These are phyloP conservation scores for Cordilura impudica DNA, from an alignment of 2,888 invertebrate genomes.

Conservation along the genomic window DNA sequence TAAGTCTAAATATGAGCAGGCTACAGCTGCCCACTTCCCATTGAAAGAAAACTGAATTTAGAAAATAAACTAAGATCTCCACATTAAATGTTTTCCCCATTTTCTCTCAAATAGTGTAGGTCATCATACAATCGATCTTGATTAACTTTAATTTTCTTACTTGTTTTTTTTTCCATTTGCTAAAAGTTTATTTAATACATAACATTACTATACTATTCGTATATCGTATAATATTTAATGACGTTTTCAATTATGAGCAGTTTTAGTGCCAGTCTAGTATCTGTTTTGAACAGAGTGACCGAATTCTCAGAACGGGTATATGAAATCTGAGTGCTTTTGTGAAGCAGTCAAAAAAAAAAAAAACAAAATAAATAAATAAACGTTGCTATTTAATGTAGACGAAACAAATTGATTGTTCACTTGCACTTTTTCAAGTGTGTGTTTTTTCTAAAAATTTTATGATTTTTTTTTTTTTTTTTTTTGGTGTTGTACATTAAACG, in stretches of 20 bases:
- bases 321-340: constrained; percentile 25
- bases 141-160: neutral
- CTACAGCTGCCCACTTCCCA: too few species aligned
- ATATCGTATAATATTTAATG: constrained; percentile 47
- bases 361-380: neutral
- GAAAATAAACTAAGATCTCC: too few species aligned
- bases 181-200: constrained; percentile 13
- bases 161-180: constrained; percentile 39
- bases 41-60: too few species aligned
- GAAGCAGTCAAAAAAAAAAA: neutral
- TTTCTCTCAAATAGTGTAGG: too few species aligned
- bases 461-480: neutral
- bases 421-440: neutral
- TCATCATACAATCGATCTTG: too few species aligned
- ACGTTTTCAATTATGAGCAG: constrained; percentile 59
- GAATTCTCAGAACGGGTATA: constrained; percentile 38
- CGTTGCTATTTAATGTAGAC: neutral
- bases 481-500: neutral
- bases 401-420: neutral
- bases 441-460: neutral
- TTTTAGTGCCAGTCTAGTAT: constrained; percentile 58
- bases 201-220: constrained; percentile 2
- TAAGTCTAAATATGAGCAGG: too few species aligned
- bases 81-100: too few species aligned
- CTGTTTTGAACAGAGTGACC: constrained; percentile 48